Percentiles rank a stretch among this genome's conserved stretches.
phyloP scores from a whole-genome alignment of 2,888 invertebrate genomes.

The Sminthurinus aureus region DNA sequence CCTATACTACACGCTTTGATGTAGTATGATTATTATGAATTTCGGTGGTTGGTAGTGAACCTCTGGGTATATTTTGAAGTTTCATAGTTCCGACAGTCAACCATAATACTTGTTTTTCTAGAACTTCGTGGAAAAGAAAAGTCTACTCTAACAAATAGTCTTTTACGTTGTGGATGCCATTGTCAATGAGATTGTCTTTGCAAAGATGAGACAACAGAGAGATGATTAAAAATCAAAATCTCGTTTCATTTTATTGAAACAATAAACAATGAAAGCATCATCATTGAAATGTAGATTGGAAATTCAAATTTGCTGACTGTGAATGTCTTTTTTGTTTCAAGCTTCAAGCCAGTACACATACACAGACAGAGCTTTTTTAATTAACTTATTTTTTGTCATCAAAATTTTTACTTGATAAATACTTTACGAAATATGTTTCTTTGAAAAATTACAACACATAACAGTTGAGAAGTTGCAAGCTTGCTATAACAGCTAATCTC shows the following conservation, averaged over 20 bases:
- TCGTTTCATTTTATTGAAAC: conserved; percentile 4
- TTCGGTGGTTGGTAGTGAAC: no score
- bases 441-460: no score
- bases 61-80: neutral
- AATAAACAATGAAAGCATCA: neutral
- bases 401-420: no score
- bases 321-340: neutral
- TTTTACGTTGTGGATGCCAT: neutral
- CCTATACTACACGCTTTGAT: no score
- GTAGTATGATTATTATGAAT: neutral
- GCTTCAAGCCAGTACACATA: neutral
- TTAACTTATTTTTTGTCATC: neutral
- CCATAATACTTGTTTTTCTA: neutral
- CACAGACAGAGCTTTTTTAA: neutral
- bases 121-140: neutral
- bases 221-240: conserved; percentile 18
- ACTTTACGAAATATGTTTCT: no score
- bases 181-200: neutral
- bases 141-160: neutral
- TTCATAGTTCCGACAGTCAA: neutral
- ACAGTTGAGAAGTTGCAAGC: no score
- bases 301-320: neutral
- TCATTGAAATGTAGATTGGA: no score
- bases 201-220: neutral
- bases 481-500: no score